Percentiles rank a stretch among this genome's conserved stretches.
Evolutionary conservation across 2,113 vertebrate species (phyloP).

Genomic region (Gulo gulo): DNA sequence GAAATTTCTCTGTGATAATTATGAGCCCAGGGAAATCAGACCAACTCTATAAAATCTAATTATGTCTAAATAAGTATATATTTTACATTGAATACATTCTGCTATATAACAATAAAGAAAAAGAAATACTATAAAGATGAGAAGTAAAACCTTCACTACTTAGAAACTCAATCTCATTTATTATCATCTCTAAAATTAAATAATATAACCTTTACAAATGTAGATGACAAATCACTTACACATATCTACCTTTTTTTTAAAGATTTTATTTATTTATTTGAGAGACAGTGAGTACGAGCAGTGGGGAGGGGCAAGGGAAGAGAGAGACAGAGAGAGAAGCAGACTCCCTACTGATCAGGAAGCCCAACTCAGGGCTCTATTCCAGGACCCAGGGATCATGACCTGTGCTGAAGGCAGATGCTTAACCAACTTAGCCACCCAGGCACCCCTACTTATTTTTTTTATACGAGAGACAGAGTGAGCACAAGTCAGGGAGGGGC

Average conservation of each 20-base stretch:
- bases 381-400: no score
- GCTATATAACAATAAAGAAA: neutral
- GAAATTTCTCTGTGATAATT: neutral
- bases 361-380: no score
- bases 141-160: neutral
- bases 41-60: neutral
- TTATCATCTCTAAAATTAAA: neutral
- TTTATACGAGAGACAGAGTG: neutral
- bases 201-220: neutral
- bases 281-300: no score
- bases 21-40: neutral
- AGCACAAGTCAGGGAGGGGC: neutral
- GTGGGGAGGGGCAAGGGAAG: neutral
- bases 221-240: neutral
- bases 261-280: neutral
- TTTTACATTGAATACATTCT: neutral
- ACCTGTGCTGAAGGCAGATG: no score
- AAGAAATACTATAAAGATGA: neutral
- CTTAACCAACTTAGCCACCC: no score
- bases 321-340: neutral
- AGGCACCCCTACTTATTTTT: no score
- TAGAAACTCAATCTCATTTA: neutral
- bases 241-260: neutral
- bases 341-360: neutral
- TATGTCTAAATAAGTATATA: neutral